These are phyloP conservation scores for Oostethus manadensis DNA, from an alignment of 2,113 vertebrate species.

Conservation along the genomic window DNA sequence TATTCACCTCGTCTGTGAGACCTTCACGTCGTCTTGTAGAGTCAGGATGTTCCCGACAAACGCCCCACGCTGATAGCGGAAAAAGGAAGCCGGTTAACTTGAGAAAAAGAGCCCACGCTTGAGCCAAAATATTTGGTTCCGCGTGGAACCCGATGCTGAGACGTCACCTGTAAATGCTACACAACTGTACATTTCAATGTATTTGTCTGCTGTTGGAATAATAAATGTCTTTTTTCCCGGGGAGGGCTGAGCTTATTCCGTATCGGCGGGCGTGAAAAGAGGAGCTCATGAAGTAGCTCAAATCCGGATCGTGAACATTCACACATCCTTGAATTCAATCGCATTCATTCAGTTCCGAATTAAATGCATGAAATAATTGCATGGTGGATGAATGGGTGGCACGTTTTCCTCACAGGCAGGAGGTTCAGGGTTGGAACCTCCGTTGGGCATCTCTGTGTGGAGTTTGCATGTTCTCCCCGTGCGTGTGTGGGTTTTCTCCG, in stretches of 20 bases:
- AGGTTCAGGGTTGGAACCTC: too few species aligned
- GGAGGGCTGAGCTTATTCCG: constrained; percentile 24
- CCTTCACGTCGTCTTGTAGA: neutral
- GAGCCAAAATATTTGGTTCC: constrained; percentile 8
- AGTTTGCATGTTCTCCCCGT: too few species aligned
- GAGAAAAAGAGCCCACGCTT: constrained; percentile 12
- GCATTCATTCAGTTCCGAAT: too few species aligned
- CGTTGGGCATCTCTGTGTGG: too few species aligned
- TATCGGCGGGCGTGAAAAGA: too few species aligned
- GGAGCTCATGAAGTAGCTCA: too few species aligned
- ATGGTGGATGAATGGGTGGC: too few species aligned
- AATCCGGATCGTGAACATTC: too few species aligned
- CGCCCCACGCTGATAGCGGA: neutral
- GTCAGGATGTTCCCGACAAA: neutral
- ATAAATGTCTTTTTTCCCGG: constrained; percentile 56
- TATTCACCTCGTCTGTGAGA: constrained; percentile 35
- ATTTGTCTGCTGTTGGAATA: constrained; percentile 61
- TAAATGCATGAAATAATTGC: too few species aligned
- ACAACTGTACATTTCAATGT: constrained; percentile 57
- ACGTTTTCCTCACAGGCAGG: too few species aligned
- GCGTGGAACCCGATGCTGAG: neutral
- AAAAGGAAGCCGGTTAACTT: neutral
- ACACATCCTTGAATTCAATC: too few species aligned
- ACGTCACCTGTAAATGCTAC: constrained; percentile 56
- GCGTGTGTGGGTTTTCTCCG: too few species aligned